These are phyloP conservation scores for Pammene fasciana DNA, from an alignment of 2,888 invertebrate species.

Conservation along the genomic window DNA sequence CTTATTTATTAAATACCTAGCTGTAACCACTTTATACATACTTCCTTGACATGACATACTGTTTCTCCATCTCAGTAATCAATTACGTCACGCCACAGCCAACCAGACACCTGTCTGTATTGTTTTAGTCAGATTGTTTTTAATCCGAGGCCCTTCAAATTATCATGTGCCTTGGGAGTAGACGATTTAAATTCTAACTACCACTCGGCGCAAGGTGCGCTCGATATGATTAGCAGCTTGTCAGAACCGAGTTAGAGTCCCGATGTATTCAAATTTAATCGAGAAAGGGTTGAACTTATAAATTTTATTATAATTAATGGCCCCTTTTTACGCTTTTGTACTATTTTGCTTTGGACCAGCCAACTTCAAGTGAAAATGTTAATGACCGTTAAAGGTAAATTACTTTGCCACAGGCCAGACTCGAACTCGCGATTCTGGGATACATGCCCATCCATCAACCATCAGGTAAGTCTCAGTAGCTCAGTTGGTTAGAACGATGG, in stretches of 20 bases:
- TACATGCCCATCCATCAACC: too few relatives aligned
- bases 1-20: too few relatives aligned
- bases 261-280: conserved; percentile 77
- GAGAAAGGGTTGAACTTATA: conserved; percentile 70
- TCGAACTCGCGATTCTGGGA: too few relatives aligned
- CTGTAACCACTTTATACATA: too few relatives aligned
- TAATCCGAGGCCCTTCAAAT: conserved; percentile 64
- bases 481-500: too few relatives aligned
- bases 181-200: conserved; percentile 72
- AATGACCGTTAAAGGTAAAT: background rate
- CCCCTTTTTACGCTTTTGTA: conserved; percentile 36
- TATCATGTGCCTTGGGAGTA: conserved; percentile 64
- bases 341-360: conserved; percentile 1
- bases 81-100: conserved; percentile 26
- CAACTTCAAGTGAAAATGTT: background rate
- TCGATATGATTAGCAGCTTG: conserved; percentile 83
- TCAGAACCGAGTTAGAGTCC: conserved; percentile 76
- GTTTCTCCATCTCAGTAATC: conserved; percentile 21
- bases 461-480: too few relatives aligned
- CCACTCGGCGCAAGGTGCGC: conserved; percentile 71
- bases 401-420: too few relatives aligned
- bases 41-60: background rate
- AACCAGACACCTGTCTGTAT: conserved; percentile 57
- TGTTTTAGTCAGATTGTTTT: conserved; percentile 70
- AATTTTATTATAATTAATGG: conserved; percentile 57